These are phyloP conservation scores for Pangasianodon hypophthalmus DNA, from an alignment of 2,113 vertebrate genomes.

Conservation along the genomic window DNA sequence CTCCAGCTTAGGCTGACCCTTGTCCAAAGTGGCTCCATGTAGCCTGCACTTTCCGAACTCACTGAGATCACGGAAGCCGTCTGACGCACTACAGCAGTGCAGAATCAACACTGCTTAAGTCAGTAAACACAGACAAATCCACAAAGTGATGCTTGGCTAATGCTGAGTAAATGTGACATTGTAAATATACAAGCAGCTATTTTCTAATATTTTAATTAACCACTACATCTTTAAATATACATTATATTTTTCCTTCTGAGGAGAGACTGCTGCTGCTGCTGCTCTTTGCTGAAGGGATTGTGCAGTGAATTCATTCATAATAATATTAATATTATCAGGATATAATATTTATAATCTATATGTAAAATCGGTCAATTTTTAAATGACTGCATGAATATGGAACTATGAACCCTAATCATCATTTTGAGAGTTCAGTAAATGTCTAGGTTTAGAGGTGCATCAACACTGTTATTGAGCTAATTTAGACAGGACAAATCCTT, in stretches of 20 bases:
- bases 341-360: not conserved
- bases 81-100: conserved; percentile 57
- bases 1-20: conserved; percentile 50
- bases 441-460: not conserved
- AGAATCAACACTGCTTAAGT: conserved; percentile 40
- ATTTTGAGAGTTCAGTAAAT: not conserved
- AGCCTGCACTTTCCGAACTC: conserved; percentile 56
- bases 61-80: conserved; percentile 49
- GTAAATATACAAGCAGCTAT: conserved; percentile 13
- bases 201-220: conserved; percentile 26
- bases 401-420: not conserved
- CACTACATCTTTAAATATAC: conserved; percentile 18
- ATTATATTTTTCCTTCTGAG: conserved; percentile 4
- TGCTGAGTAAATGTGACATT: conserved; percentile 32
- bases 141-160: conserved; percentile 9
- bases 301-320: not conserved
- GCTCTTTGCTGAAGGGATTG: not conserved
- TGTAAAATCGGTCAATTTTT: not conserved
- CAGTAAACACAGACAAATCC: conserved; percentile 29
- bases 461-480: not conserved
- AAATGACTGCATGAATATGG: not conserved
- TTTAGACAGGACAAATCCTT: not conserved
- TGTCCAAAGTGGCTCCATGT: conserved; percentile 56
- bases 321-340: not conserved
- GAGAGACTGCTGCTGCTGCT: not conserved